Evolutionary conservation across 2,888 invertebrate genomes (phyloP).

Genomic region (Lapara coniferarum): DNA sequence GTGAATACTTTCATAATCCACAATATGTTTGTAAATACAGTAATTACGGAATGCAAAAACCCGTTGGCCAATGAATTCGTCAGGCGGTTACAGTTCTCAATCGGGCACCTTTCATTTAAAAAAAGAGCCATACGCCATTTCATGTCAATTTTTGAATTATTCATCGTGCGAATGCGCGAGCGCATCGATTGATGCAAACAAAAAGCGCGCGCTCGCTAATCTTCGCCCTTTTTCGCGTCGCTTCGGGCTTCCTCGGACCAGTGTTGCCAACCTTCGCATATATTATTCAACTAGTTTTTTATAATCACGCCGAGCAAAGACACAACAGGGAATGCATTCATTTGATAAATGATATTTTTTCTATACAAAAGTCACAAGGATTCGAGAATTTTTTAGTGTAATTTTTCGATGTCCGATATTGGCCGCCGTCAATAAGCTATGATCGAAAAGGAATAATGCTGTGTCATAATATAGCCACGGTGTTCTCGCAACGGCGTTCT

Average conservation of each 20-base stretch:
- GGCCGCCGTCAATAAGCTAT: conserved; percentile 61
- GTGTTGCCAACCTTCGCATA: conserved; percentile 75
- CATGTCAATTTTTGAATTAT: conserved; percentile 84
- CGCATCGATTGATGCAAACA: conserved; percentile 84
- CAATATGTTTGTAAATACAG: conserved; percentile 67
- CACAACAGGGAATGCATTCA: conserved; percentile 78
- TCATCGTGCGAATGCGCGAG: conserved; percentile 83
- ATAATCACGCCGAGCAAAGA: conserved; percentile 80
- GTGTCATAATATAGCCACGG: conserved; percentile 59
- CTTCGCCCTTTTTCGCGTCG: conserved; percentile 77
- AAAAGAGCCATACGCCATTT: conserved; percentile 84
- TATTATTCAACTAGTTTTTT: conserved; percentile 82
- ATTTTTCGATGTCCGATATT: conserved; percentile 71
- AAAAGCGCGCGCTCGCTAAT: conserved; percentile 81
- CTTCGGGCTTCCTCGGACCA: conserved; percentile 71
- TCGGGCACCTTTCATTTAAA: conserved; percentile 83
- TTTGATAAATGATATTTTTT: conserved; percentile 81
- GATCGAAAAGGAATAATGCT: conserved; percentile 62
- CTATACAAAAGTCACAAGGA: conserved; percentile 42
- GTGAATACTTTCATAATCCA: conserved; percentile 53
- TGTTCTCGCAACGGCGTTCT: conserved; percentile 60
- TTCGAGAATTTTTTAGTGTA: conserved; percentile 54
- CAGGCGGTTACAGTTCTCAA: conserved; percentile 84
- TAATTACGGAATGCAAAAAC: conserved; percentile 79
- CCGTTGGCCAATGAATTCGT: conserved; percentile 83